Conservation (phyloP, 2,113 vertebrate genomes). For the Numenius arquata region DNA sequence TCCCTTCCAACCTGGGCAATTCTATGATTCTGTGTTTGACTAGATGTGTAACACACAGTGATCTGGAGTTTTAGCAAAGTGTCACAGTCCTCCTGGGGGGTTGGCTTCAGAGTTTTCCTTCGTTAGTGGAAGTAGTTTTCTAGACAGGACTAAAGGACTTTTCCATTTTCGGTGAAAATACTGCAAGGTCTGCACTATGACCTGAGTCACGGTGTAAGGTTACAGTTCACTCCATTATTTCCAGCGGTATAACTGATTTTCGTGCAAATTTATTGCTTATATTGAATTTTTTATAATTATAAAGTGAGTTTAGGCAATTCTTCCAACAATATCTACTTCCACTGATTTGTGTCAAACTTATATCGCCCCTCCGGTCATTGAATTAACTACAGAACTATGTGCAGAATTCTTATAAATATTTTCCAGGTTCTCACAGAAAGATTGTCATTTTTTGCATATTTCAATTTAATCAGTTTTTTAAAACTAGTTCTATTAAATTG, state of each 20-base stretch:
- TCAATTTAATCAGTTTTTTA: background rate
- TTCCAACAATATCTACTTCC: background rate
- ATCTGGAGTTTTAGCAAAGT: background rate
- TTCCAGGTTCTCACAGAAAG: background rate
- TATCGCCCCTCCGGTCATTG: accelerated
- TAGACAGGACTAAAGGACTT: background rate
- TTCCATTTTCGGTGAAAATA: background rate
- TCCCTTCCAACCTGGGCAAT: no score
- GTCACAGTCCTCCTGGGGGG: background rate
- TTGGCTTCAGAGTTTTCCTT: background rate
- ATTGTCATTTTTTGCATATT: background rate
- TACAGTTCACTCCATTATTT: background rate
- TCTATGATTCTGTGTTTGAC: background rate
- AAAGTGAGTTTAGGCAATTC: background rate
- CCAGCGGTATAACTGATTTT: background rate
- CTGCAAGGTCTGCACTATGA: background rate
- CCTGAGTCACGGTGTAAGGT: background rate
- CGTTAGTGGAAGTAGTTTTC: background rate
- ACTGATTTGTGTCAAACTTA: background rate
- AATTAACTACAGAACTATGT: background rate
- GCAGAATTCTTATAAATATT: background rate
- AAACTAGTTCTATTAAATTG: background rate
- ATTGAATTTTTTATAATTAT: background rate
- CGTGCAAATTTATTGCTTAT: background rate
- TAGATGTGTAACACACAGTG: background rate